Base-by-base conservation (phyloP, 1,140 invertebrate species). In the Trachymyrmex septentrionalis region DNA sequence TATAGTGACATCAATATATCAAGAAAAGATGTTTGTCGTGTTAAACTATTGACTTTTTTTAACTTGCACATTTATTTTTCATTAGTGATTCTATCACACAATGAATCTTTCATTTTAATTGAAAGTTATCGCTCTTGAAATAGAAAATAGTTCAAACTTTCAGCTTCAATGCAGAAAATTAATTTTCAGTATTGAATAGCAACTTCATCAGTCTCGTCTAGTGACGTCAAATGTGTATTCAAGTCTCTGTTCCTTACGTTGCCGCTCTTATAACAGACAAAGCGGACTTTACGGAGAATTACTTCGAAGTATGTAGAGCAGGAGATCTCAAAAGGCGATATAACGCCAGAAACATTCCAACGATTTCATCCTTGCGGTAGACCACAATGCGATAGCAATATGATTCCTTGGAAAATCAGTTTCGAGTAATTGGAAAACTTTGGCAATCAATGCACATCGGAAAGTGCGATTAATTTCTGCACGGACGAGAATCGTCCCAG, bases 261-360 rank as follows among this genome's bases (percentile, higher is more conserved):
- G 24, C 2, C 38, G 57, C 14, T 66, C 38, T 64, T 66, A 66
- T 24, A 71, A 27, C 77, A 44, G 14, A 71, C 48, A 81, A 24
- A 75, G 19, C 19, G 5, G 5, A 6, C 27, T 84, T 57, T 0
- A 21, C 10, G 14, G 38, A 61, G 44, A 63, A 73, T 75, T 61
- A 34, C 7, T 84, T 61, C n/a, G 19, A 21, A 30, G 34, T 30
- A 59, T 3, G 2, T 73, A 16, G 34, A 27, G 1, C 44, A 34
- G n/a, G 14, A 63, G 3, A 2, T 34, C 24, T 66, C 19, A n/a
- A 27, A 48, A 27, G 38, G 3, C 19, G 19, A 55, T 12, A 10
- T 44, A 71, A 57, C 27, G 44, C 14, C 9, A 55, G 38, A 44
- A 63, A 64, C n/a, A 30, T n/a, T 67, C 5, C 27, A 19, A 71